Percentiles rank a stretch among this genome's conserved stretches.
These are phyloP conservation scores for Cyclargus thomasi DNA, from an alignment of 1,140 invertebrate genomes.

Conservation along the genomic window DNA sequence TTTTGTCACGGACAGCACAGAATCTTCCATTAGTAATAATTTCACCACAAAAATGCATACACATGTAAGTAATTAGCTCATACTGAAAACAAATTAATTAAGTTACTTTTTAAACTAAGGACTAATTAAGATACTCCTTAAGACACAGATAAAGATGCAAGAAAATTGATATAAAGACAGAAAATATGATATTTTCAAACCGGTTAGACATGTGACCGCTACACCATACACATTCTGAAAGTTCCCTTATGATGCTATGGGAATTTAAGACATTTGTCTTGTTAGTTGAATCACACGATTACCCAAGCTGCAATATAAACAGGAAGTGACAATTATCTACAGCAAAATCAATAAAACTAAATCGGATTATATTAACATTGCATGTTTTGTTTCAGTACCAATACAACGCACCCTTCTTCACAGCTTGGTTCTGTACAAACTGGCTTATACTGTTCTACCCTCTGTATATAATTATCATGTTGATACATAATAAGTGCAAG, in stretches of 20 bases:
- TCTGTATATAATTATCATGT: conserved; percentile 85
- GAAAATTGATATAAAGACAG: too few species aligned
- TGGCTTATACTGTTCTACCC: conserved; percentile 95
- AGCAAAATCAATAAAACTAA: not conserved
- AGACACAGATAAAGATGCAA: too few species aligned
- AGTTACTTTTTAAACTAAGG: too few species aligned
- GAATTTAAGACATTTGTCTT: too few species aligned
- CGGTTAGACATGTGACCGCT: too few species aligned
- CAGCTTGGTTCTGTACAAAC: conserved; percentile 96
- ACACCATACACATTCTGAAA: too few species aligned
- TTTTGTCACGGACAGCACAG: conserved; percentile 37
- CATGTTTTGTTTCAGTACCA: conserved; percentile 73
- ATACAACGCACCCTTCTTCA: conserved; percentile 94
- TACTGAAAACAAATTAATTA: too few species aligned
- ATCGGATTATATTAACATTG: not conserved
- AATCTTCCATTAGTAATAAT: conserved; percentile 42
- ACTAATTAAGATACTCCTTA: too few species aligned
- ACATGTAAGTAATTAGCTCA: conserved; percentile 40
- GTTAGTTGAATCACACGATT: too few species aligned
- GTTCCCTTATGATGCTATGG: too few species aligned
- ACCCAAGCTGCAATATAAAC: not conserved
- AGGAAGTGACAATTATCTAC: not conserved
- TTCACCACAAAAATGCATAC: conserved; percentile 40
- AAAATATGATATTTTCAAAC: too few species aligned
- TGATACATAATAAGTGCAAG: conserved; percentile 83